These are phyloP conservation scores for Castor canadensis DNA, from an alignment of 2,113 vertebrate genomes.

Conservation along the genomic window DNA sequence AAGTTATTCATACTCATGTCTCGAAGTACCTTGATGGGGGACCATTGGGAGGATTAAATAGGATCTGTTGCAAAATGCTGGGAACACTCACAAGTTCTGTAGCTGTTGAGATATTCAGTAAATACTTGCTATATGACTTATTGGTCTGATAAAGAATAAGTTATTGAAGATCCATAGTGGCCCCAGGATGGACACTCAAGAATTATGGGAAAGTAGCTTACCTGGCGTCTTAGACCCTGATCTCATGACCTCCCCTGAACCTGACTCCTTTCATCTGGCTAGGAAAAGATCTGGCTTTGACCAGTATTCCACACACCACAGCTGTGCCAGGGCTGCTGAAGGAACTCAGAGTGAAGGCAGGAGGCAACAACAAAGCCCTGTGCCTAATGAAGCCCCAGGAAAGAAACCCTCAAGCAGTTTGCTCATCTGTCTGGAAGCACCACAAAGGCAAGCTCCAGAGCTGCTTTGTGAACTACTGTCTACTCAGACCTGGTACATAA, in stretches of 20 bases:
- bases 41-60: neutral
- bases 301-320: neutral
- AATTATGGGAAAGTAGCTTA: neutral
- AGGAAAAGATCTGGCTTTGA: neutral
- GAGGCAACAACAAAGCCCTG: neutral
- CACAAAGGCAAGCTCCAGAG: neutral
- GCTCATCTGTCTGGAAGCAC: neutral
- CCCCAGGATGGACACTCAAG: neutral
- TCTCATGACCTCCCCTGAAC: neutral
- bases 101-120: neutral
- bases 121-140: neutral
- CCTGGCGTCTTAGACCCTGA: neutral
- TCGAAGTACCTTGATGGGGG: neutral
- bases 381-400: neutral
- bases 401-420: neutral
- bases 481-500: neutral
- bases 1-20: neutral
- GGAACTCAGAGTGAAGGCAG: neutral
- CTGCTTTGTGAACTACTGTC: neutral
- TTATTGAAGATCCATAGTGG: neutral
- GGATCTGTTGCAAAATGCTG: neutral
- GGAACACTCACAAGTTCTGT: neutral
- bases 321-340: neutral
- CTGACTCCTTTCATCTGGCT: neutral
- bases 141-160: neutral